phyloP scores from a whole-genome alignment of 2,888 invertebrate species.

The Stenolophus ochropezus region DNA sequence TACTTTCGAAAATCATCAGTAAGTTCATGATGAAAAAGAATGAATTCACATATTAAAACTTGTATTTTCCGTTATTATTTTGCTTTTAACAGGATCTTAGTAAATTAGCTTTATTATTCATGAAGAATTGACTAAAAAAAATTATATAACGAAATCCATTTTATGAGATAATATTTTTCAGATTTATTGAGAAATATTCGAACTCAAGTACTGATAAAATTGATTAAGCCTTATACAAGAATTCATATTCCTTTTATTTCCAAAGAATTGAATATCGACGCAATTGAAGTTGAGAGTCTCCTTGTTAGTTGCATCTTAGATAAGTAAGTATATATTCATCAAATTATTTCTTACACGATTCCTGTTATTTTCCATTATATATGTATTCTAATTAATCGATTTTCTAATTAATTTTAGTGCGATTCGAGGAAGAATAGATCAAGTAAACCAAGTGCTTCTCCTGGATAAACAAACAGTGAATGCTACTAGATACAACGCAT shows the following conservation, averaged over 20 bases:
- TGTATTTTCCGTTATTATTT: too few species aligned
- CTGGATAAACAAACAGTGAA: conserved; percentile 87
- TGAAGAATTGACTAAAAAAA: too few species aligned
- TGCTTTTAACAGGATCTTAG: too few species aligned
- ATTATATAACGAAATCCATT: too few species aligned
- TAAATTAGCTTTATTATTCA: too few species aligned
- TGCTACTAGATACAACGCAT: conserved; percentile 91
- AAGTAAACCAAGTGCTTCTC: conserved; percentile 95
- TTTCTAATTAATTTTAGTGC: conserved; percentile 76
- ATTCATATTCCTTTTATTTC: conserved; percentile 99
- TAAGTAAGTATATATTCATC: conserved; percentile 83
- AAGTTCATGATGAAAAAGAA: too few species aligned
- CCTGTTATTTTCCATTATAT: too few species aligned
- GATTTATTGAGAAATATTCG: conserved; percentile 96
- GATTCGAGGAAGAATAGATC: conserved; percentile 91
- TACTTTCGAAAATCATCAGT: too few species aligned
- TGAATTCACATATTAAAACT: too few species aligned
- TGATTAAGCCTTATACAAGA: conserved; percentile 98
- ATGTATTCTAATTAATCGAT: background rate
- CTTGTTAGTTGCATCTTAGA: conserved; percentile 98
- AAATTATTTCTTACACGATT: too few species aligned
- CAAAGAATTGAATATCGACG: conserved; percentile 93
- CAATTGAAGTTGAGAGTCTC: conserved; percentile 95
- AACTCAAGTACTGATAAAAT: conserved; percentile 96
- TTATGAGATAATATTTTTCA: conserved; percentile 70